Percentiles rank a stretch among this genome's conserved stretches.
These are phyloP conservation scores for Polypedilum pembai DNA, from an alignment of 1,140 invertebrate species.

Conservation along the genomic window DNA sequence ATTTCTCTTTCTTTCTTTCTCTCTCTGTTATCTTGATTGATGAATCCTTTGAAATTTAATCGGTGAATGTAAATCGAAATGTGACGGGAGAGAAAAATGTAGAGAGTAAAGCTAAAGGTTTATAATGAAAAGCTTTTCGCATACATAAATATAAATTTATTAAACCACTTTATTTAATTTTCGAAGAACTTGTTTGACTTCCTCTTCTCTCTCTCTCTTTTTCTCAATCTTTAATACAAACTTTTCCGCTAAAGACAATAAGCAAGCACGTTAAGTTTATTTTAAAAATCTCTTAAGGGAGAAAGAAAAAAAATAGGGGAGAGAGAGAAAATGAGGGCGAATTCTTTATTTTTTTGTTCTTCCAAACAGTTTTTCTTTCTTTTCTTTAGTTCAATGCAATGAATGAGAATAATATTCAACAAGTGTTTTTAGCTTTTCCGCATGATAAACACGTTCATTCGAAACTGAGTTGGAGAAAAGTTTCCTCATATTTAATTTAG, in stretches of 20 bases:
- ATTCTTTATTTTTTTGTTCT: not conserved
- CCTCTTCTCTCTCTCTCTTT: not conserved
- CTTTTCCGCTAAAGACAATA: not conserved
- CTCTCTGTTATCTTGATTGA: constrained; percentile 15
- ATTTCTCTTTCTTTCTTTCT: not conserved
- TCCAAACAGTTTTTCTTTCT: not conserved
- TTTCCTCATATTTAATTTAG: not conserved
- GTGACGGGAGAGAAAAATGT: not conserved
- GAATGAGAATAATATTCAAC: not conserved
- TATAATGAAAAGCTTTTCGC: not conserved
- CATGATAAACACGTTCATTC: not conserved
- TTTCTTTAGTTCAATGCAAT: not conserved
- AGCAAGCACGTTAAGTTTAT: not conserved
- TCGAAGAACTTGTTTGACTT: not conserved
- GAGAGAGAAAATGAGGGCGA: constrained; percentile 4
- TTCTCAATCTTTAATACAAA: too few relatives aligned
- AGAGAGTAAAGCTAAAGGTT: not conserved
- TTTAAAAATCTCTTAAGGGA: not conserved
- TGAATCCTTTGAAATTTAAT: not conserved
- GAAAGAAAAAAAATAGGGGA: not conserved
- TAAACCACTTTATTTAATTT: not conserved
- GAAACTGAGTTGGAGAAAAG: not conserved
- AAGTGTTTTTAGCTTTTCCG: not conserved
- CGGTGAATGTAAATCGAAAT: not conserved
- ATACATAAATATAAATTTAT: too few relatives aligned